These are phyloP conservation scores for Dryobates pubescens DNA, from an alignment of 2,797 vertebrate species.

Conservation along the genomic window DNA sequence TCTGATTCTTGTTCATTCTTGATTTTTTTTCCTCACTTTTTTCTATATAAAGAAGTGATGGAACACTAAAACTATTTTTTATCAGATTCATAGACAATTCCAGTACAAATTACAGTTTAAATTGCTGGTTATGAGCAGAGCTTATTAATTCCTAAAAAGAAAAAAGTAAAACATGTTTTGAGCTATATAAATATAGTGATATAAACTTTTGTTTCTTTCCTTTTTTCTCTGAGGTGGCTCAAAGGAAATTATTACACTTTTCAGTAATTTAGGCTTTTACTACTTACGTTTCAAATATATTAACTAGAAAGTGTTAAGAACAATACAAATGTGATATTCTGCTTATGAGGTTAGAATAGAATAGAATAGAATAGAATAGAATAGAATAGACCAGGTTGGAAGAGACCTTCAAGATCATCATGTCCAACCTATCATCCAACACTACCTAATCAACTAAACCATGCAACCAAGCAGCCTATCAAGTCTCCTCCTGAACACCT, in stretches of 20 bases:
- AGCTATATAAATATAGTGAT: background rate
- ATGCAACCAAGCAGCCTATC: no score
- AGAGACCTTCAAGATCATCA: no score
- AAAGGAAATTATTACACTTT: background rate
- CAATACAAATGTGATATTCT: background rate
- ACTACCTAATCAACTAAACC: no score
- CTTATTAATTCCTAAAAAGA: background rate
- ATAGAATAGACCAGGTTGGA: no score
- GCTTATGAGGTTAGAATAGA: background rate
- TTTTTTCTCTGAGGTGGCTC: background rate
- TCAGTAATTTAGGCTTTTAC: background rate
- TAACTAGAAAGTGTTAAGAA: background rate
- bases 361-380: no score
- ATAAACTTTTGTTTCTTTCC: background rate
- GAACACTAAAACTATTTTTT: background rate
- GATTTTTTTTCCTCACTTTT: background rate
- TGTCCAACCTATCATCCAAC: no score
- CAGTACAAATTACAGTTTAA: background rate
- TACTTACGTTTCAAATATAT: background rate
- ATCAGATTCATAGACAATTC: background rate
- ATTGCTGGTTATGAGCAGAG: background rate
- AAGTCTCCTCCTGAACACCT: no score
- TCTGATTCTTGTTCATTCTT: background rate
- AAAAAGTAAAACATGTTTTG: background rate
- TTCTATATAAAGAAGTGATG: background rate